A percentile compares a stretch with the other conserved stretches of the same genome.
Evolutionary conservation across 2,888 invertebrate genomes (phyloP).

Genomic region (Aspidiotus destructor): DNA sequence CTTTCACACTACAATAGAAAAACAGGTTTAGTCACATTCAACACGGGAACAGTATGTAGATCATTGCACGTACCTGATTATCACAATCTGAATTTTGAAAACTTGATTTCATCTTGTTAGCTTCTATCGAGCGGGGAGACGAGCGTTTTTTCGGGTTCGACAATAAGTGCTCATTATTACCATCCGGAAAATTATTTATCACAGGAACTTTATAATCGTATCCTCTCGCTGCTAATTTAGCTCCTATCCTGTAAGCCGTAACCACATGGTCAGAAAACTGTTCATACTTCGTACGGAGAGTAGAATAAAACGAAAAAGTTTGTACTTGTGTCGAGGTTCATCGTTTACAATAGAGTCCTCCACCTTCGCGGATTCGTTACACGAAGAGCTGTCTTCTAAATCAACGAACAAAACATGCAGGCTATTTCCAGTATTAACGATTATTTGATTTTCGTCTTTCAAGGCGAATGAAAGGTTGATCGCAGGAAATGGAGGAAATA

Average conservation of each 20-base stretch:
- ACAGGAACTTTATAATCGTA: constrained; percentile 31
- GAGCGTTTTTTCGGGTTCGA: constrained; percentile 21
- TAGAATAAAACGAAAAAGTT: not conserved
- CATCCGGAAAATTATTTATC: constrained; percentile 25
- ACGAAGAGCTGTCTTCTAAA: constrained; percentile 40
- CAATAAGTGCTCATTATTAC: constrained; percentile 18
- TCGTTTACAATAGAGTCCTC: constrained; percentile 41
- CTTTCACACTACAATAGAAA: constrained; percentile 23
- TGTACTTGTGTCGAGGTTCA: constrained; percentile 35
- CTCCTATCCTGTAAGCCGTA: constrained; percentile 14
- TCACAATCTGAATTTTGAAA: constrained; percentile 28
- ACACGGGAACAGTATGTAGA: too few relatives aligned
- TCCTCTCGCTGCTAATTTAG: constrained; percentile 20
- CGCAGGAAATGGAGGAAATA: constrained; percentile 73
- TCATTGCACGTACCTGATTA: constrained; percentile 17
- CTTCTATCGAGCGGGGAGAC: not conserved
- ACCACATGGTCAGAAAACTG: not conserved
- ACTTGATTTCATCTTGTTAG: constrained; percentile 19
- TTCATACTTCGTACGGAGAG: not conserved
- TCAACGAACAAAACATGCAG: constrained; percentile 66
- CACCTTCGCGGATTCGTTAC: constrained; percentile 40
- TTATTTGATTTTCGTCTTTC: constrained; percentile 49
- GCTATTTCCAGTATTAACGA: constrained; percentile 75
- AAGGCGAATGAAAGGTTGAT: constrained; percentile 49
- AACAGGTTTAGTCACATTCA: not conserved